Evolutionary conservation across 2,113 vertebrate species (phyloP), one percentile per base, ranked within the genome.

Genomic region (Marmota flaviventris): DNA sequence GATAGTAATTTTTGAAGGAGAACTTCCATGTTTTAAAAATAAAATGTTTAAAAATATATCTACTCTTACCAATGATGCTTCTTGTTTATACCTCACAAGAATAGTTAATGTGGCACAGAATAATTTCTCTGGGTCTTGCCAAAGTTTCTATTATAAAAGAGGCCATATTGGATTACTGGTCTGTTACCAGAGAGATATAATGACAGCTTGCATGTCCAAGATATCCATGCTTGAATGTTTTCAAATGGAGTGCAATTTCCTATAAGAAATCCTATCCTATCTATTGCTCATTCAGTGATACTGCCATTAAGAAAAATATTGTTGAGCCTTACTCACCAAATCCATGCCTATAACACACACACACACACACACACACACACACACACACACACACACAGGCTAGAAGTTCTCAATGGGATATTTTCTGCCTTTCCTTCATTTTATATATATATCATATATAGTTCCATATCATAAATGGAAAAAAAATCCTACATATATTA

Each of bases 221-320:
- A 84, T 94, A 94, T 69, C 89, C 84, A 96, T 72, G 83, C 65
- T 91, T 85, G 67, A 94, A 94, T 97, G 97, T 97, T 96, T 97
- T 72, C 94, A 85, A 98, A 98, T 96, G 94, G 69, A 97, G 82
- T 89, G 93, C 87, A 95, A 97, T 97, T 97, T 98, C 97, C 97
- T 97, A 97, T 81, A 95, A 97, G 95, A 98, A 95, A 98, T 91
- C 37, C 79, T 92, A 97, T 81, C 91, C 67, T 93, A 97, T 81
- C 91, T 61, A 73, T 58, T 94, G 53, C 93, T 96, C 97, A 95
- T 96, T 96, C 93, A 93, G 89, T 93, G 65, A 83, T 61, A 91
- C 12, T 79, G 34, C 88, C 96, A 97, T 93, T 97, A 96, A 96
- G 89, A 97, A 97, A 97, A 97, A 70, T 96, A 94, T 73, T 67